Conservation (phyloP, 1,140 invertebrate genomes). For the Harlomillsia oculata region DNA sequence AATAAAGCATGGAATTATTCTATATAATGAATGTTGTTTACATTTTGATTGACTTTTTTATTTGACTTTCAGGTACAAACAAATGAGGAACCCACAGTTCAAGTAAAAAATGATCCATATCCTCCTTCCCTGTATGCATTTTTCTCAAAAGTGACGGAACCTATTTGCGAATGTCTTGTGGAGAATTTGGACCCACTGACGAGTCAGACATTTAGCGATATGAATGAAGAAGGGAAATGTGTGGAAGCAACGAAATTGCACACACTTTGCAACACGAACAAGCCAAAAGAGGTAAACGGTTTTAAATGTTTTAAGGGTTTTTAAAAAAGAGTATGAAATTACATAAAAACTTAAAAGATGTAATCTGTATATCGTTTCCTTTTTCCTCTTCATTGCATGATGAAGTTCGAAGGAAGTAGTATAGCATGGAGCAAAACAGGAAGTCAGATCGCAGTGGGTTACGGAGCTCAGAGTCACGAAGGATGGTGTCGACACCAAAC, state of each 20-base stretch:
- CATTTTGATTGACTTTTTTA: no score
- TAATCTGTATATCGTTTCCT: neutral
- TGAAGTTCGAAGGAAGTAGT: conserved; percentile 20
- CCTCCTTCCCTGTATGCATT: conserved; percentile 31
- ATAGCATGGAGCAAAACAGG: conserved; percentile 27
- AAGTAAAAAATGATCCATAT: conserved; percentile 11
- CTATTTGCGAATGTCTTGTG: conserved; percentile 18
- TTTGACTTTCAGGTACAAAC: conserved; percentile 16
- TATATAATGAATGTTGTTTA: no score
- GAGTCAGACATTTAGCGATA: conserved; percentile 11
- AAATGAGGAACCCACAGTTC: neutral
- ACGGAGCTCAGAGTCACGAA: conserved; percentile 9
- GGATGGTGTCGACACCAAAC: conserved; percentile 28
- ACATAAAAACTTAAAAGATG: neutral
- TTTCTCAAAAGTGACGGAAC: conserved; percentile 28
- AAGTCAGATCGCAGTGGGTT: conserved; percentile 31
- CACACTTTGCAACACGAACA: conserved; percentile 8
- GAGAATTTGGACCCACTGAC: conserved; percentile 23
- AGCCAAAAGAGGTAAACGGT: conserved; percentile 9
- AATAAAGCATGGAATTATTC: no score
- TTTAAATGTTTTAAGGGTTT: neutral
- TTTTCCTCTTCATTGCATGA: no score
- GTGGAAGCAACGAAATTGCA: conserved; percentile 12
- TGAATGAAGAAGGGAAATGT: neutral
- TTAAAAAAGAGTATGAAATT: neutral